Percentiles rank a stretch among this genome's conserved stretches.
Evolutionary conservation across 2,888 invertebrate genomes (phyloP).

Genomic region (Hydrotaea diabolus): DNA sequence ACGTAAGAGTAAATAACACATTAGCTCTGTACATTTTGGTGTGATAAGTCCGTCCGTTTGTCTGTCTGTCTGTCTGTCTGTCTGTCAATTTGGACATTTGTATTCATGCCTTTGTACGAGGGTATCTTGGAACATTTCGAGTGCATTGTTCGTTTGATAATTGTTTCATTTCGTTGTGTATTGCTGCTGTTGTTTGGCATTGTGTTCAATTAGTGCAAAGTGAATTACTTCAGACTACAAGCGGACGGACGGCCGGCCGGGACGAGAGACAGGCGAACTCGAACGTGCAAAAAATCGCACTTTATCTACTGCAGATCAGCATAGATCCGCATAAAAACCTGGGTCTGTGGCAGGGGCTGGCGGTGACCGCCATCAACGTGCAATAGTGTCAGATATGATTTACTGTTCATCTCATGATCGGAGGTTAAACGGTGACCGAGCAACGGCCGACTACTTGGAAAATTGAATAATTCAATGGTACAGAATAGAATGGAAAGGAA

Average conservation of each 20-base stretch:
- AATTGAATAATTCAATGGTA: conserved; percentile 41
- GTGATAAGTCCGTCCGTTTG: not conserved
- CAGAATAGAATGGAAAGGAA: conserved; percentile 18
- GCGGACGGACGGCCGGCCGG: not conserved
- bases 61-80: not conserved
- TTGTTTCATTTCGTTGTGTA: not conserved
- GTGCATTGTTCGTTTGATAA: conserved; percentile 45
- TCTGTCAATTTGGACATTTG: not conserved
- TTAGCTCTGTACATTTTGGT: not conserved
- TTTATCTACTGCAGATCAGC: conserved; percentile 39
- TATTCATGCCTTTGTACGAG: conserved; percentile 27
- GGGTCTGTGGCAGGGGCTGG: not conserved
- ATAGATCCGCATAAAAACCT: conserved; percentile 11
- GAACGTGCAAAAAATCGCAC: conserved; percentile 61
- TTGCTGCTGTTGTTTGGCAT: conserved; percentile 62
- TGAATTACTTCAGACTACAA: conserved; percentile 23
- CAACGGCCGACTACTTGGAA: not conserved
- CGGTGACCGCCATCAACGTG: too few species aligned
- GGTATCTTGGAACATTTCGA: conserved; percentile 39
- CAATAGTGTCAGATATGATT: not conserved
- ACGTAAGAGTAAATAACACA: not conserved
- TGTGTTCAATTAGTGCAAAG: conserved; percentile 62
- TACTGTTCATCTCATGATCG: not conserved
- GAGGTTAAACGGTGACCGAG: conserved; percentile 2
- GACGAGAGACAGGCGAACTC: conserved; percentile 27